Evolutionary conservation across 2,888 invertebrate species (phyloP).

Genomic region (Spodoptera littoralis): DNA sequence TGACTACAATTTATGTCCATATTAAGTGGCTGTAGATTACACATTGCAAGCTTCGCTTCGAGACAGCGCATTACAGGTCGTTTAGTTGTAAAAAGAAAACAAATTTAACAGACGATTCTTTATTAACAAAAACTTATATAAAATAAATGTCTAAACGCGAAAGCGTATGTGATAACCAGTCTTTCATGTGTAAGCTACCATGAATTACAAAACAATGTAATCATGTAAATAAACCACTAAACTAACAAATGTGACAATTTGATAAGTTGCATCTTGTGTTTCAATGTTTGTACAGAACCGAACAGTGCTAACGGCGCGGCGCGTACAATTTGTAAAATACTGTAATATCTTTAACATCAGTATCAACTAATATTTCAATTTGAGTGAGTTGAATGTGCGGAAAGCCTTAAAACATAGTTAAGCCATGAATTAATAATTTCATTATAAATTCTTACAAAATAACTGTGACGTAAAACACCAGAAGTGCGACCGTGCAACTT

Average conservation of each 20-base stretch:
- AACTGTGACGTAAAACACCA: conserved; percentile 23
- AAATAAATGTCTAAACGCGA: conserved; percentile 31
- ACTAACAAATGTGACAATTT: conserved; percentile 7
- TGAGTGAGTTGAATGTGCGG: too few relatives aligned
- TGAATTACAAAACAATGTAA: conserved; percentile 27
- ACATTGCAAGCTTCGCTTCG: too few relatives aligned
- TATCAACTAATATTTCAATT: too few relatives aligned
- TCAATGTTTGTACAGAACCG: conserved; percentile 6
- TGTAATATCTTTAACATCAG: not conserved
- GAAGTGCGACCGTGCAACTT: conserved; percentile 25
- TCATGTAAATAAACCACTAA: conserved; percentile 29
- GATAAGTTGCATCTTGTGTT: conserved; percentile 7
- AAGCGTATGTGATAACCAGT: conserved; percentile 53
- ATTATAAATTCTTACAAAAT: conserved; percentile 2
- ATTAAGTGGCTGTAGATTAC: too few relatives aligned
- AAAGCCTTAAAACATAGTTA: too few relatives aligned
- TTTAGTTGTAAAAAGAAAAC: conserved; percentile 23
- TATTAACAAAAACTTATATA: conserved; percentile 53
- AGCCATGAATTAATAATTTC: conserved; percentile 3
- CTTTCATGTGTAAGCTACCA: conserved; percentile 50
- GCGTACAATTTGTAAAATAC: conserved; percentile 5
- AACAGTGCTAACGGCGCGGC: not conserved
- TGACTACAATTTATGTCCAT: too few relatives aligned
- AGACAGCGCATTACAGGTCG: too few relatives aligned
- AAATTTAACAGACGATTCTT: conserved; percentile 46